Evolutionary conservation across 2,888 invertebrate genomes (phyloP), one percentile per base, ranked within the genome.

Genomic region (Branchipolynoe longqiensis): DNA sequence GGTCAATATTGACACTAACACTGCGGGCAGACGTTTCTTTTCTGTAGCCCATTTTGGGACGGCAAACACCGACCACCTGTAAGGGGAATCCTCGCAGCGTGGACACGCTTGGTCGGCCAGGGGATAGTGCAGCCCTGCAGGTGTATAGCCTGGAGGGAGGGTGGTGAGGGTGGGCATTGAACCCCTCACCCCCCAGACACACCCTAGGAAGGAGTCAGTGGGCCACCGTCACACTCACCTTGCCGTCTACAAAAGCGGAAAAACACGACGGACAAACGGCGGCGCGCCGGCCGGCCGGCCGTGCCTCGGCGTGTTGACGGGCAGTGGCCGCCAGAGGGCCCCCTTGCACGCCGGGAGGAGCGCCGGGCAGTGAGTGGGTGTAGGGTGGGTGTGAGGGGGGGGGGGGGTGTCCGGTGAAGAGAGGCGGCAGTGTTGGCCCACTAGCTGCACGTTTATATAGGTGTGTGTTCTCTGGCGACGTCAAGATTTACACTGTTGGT

Each of bases 1-100:
- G 78, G 78, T 78, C 78, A 78, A 78, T 78, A 78, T 78, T 78
- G 78, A 78, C 78, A 48, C 48, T 78, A 78, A 78, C 78, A 78
- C 78, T 48, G 48, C 18, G 25, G 78, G 78, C n/a, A 14, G n/a
- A 40, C 22, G 78, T 78, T 78, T 78, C 78, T 78, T 78, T 78
- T 78, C 78, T 78, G 78, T 78, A 41, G 78, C 48, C 78, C 48
- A 41, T 78, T 78, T 48, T 78, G 31, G 18, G 48, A 28, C 48
- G 48, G 48, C 28, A 78, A 78, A 78, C 78, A 78, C n/a, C 14
- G n/a, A 28, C 28, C 31, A n/a, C 25, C 28, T 1, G 78, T n/a
- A 78, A 78, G 78, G 0, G 54, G 78, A 78, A 28, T 14, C 62
- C 6, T 6, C 62, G 6, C 62, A 62, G n/a, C n/a, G n/a, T n/a